Evolutionary conservation across 92 coral and sea anemone genomes (phyloP), one percentile per base, ranked within the genome.

Genomic region (Ricordea florida): DNA sequence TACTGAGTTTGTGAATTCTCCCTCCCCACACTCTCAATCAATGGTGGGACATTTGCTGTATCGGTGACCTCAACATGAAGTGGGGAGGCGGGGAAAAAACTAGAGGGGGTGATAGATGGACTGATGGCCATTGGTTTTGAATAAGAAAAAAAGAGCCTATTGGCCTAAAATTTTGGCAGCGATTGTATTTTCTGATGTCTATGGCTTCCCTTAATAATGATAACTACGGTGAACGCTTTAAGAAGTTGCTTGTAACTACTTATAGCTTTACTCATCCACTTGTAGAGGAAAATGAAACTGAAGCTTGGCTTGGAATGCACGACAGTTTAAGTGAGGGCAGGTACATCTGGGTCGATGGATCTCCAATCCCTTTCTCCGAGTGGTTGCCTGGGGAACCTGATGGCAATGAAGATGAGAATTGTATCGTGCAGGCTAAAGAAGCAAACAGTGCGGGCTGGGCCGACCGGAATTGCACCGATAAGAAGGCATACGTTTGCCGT

Each of bases 241-340:
- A 11, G 48, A 11, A 6, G 13, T 42, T 35, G 41, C 21, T 1
- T 4, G 3, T 24, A 24, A 26, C 23, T 1, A 20, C 26, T 3
- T 55, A 10, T 25, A 14, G 11, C 11, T 35, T 25, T n/a, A n/a
- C n/a, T n/a, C n/a, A n/a, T n/a, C n/a, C n/a, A n/a, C 20, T 67
- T 7, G 7, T 46, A 82, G 89, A 48, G 6, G 42, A 78, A n/a
- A 46, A 79, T n/a, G 41, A 56, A 15, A 51, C 66, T 5, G 92
- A 64, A 26, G 97, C 92, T 11, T 91, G 97, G 97, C 40, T 91
- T 14, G 97, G 93, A 13, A 68, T 91, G 21, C 85, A 83, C 22
- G 97, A 91, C 59, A 76, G 83, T 17, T 67, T 69, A 3, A 47
- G 37, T 1, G 97, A 91, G 61, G 85, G 93, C 10, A 45, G 64